Evolutionary conservation across 2,888 invertebrate genomes (phyloP), one percentile per base, ranked within the genome.

Genomic region (Pseudolycoriella hygida): DNA sequence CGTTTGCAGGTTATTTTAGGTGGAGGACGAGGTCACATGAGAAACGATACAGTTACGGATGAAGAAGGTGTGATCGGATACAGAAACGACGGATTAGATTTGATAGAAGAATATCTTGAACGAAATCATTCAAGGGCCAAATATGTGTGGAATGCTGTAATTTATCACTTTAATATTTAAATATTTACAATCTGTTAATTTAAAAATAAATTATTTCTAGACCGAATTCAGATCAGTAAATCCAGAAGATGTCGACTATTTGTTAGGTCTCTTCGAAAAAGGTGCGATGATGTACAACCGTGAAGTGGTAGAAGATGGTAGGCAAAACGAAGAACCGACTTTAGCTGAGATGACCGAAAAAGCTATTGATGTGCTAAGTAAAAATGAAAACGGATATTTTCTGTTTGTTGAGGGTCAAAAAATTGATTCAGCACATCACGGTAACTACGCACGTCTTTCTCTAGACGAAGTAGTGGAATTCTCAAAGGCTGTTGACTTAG

Each of bases 341-440:
- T 54, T 83, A 20, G 64, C 68, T 17, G 79, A 81, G 59, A 78
- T 83, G 80, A 74, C 76, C 0, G 62, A 66, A 50, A 66, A 69
- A 2, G 80, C 82, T 1, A 72, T 83, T 18, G 61, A 69, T 46
- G 60, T 79, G 11, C 60, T 83, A 3, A 60, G 66, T 31, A 41
- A 19, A n/a, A 72, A 69, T 49, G 64, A 71, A 50, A 54, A 59
- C 2, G 78, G 78, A 1, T 79, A 60, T 54, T 71, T 76, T 50
- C 58, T 79, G 1, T 68, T 77, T 51, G 72, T 79, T 52, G 58
- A 70, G 68, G 78, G 82, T 47, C 79, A 79, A 1, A 69, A 76
- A 56, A 85, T 85, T 50, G 84, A 85, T 60, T 76, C 76, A 51
- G 85, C 77, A 0, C 84, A 85, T 58, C 89, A 89, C 58, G 71